Percentiles rank a stretch among this genome's conserved stretches.
Conservation (phyloP, 2,797 vertebrate genomes). For the Acrocephalus scirpaceus region DNA sequence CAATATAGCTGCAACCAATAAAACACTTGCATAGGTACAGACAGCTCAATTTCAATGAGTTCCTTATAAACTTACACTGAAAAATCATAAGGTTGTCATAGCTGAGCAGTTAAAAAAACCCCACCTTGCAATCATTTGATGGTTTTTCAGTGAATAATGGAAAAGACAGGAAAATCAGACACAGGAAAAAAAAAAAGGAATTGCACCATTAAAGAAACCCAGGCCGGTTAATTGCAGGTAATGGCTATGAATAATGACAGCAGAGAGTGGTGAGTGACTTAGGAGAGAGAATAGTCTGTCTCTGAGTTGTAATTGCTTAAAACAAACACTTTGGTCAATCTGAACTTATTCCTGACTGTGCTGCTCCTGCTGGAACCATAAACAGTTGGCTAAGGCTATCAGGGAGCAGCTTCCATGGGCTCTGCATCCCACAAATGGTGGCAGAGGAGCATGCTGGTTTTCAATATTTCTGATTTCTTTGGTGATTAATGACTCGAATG, state of each 20-base stretch:
- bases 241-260: background rate
- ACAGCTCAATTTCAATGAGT: background rate
- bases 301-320: background rate
- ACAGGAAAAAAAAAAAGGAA: background rate
- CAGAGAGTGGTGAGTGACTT: background rate
- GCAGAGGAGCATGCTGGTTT: background rate
- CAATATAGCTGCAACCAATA: background rate
- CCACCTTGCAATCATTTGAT: background rate
- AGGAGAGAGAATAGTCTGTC: background rate
- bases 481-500: background rate
- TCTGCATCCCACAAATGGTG: background rate
- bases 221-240: slow-evolving; percentile 5
- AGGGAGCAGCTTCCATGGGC: background rate
- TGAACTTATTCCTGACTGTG: background rate
- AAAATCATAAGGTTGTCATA: background rate
- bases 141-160: background rate
- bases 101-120: background rate
- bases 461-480: background rate
- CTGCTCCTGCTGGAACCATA: background rate
- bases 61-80: background rate
- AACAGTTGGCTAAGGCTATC: background rate
- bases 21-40: background rate
- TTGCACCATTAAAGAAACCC: background rate
- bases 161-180: background rate
- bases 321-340: background rate